These are phyloP conservation scores for Campylomormyrus tamandua DNA, from an alignment of 2,113 vertebrate species.

Conservation along the genomic window DNA sequence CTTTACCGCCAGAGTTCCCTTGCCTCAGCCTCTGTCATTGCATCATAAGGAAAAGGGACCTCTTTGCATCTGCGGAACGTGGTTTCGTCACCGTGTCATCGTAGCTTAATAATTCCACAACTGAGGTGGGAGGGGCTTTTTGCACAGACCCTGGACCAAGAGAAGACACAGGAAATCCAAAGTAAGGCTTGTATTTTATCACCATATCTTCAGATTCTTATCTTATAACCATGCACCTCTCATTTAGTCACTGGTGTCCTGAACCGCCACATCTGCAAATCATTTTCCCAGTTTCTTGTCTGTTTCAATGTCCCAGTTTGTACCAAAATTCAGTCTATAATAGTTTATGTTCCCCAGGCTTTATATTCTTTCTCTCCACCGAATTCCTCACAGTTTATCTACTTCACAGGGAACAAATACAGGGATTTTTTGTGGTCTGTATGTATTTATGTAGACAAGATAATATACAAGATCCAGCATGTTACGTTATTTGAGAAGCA, in stretches of 20 bases:
- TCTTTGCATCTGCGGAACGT: background rate
- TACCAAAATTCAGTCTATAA: background rate
- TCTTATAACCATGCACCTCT: background rate
- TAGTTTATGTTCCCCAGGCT: background rate
- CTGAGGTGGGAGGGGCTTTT: background rate
- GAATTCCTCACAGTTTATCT: background rate
- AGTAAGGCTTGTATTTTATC: background rate
- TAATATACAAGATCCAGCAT: background rate
- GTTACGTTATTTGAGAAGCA: background rate
- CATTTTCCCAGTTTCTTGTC: background rate
- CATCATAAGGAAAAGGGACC: background rate
- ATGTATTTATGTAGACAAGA: background rate
- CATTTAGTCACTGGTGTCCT: background rate
- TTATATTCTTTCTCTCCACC: background rate
- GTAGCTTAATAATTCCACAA: background rate
- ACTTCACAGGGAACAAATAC: background rate
- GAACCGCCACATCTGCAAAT: background rate
- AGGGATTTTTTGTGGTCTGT: background rate
- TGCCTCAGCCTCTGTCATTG: background rate
- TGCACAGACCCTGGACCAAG: background rate
- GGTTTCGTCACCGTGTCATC: background rate
- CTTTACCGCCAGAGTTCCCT: background rate
- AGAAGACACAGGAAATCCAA: background rate
- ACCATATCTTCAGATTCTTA: background rate
- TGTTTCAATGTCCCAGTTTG: background rate